phyloP scores from a whole-genome alignment of 92 coral and sea anemone genomes.

The Meandrina meandrites region DNA sequence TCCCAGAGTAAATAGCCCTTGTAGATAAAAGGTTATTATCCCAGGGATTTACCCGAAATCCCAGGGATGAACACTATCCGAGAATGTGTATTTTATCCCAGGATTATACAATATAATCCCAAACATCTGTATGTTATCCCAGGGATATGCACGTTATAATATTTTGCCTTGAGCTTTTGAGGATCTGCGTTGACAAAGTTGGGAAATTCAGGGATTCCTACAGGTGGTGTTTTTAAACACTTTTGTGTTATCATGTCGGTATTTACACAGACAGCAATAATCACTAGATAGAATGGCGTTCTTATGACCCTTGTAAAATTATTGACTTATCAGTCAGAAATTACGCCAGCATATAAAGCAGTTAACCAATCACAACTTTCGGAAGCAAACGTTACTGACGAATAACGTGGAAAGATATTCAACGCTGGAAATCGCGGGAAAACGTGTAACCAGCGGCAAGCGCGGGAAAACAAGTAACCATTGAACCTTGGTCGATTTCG shows the following conservation, averaged over 20 bases:
- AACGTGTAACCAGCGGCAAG: neutral
- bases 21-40: slow-evolving; percentile 8
- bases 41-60: neutral
- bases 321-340: neutral
- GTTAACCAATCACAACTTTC: neutral
- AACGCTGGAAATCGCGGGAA: neutral
- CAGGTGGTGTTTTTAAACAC: neutral
- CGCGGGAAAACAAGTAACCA: neutral
- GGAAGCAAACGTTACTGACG: neutral
- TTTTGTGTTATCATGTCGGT: neutral
- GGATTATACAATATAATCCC: neutral
- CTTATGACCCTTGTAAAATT: neutral
- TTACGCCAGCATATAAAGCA: neutral
- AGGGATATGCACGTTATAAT: neutral
- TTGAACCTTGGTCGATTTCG: neutral
- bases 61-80: neutral
- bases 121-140: neutral
- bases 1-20: neutral
- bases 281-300: neutral
- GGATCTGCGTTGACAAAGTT: neutral
- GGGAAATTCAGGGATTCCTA: neutral
- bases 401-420: neutral
- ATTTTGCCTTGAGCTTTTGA: neutral
- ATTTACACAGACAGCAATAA: neutral
- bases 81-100: neutral